Conservation (phyloP, 1,140 invertebrate species). For the Drosophila lacteicornis region DNA sequence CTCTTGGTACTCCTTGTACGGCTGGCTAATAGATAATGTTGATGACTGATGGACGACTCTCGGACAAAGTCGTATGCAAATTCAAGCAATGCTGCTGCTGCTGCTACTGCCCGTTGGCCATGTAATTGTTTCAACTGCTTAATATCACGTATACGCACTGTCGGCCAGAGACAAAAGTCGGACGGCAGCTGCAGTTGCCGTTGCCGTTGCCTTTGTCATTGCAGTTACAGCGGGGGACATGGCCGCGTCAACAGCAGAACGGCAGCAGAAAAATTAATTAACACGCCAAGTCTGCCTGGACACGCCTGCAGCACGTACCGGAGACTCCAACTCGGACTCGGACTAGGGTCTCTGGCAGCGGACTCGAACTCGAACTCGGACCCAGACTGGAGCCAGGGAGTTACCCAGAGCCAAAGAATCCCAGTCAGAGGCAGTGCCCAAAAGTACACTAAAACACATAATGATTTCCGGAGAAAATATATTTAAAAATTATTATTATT, state of each 20-base stretch:
- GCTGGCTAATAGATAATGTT: constrained; percentile 62
- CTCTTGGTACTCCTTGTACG: constrained; percentile 25
- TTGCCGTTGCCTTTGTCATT: constrained; percentile 1
- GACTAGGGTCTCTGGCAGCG: background rate
- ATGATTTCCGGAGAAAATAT: background rate
- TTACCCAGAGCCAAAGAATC: constrained; percentile 21
- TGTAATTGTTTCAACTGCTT: constrained; percentile 64
- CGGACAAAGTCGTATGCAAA: constrained; percentile 53
- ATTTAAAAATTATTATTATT: too few species aligned
- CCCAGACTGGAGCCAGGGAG: constrained; percentile 31
- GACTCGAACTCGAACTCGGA: constrained; percentile 20
- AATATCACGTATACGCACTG: constrained; percentile 72
- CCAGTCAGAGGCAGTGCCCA: constrained; percentile 16
- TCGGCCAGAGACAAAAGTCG: constrained; percentile 23
- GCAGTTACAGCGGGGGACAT: constrained; percentile 3
- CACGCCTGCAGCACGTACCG: constrained; percentile 64
- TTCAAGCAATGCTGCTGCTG: constrained; percentile 11
- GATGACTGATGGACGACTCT: constrained; percentile 39
- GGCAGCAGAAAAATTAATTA: constrained; percentile 68
- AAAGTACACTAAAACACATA: background rate
- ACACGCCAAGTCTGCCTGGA: constrained; percentile 53
- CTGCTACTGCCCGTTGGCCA: constrained; percentile 42
- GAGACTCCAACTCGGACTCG: constrained; percentile 18
- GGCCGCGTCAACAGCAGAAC: constrained; percentile 51
- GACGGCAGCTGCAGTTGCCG: constrained; percentile 9